Conservation (phyloP, 2,113 vertebrate species). For the Varanus komodoensis region DNA sequence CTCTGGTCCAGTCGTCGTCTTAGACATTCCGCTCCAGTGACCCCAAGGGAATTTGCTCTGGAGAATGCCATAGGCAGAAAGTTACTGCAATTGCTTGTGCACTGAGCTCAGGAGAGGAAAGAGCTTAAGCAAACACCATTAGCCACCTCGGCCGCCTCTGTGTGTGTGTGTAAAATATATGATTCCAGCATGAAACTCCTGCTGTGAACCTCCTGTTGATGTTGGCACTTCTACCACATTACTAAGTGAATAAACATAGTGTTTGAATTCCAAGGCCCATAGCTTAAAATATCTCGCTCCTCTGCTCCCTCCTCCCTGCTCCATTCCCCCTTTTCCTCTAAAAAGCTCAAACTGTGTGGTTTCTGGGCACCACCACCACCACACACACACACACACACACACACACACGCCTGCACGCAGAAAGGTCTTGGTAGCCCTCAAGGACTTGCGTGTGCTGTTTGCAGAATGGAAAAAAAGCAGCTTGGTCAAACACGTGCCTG, state of each 20-base stretch:
- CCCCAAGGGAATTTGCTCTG: neutral
- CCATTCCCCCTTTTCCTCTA: neutral
- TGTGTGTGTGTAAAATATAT: conserved; percentile 16
- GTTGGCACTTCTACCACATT: conserved; percentile 35
- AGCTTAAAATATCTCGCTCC: neutral
- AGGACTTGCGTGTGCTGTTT: neutral
- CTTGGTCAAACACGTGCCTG: neutral
- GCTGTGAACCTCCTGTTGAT: conserved; percentile 52
- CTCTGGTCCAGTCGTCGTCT: neutral
- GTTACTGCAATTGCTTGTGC: neutral
- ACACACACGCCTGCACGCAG: too few species aligned
- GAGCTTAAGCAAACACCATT: neutral
- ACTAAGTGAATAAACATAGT: conserved; percentile 50
- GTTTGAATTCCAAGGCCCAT: conserved; percentile 33
- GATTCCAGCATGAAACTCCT: conserved; percentile 13
- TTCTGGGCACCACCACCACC: neutral
- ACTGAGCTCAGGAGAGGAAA: too few species aligned
- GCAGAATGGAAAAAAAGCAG: neutral
- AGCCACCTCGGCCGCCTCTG: neutral
- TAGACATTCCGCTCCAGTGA: neutral
- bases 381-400: too few species aligned
- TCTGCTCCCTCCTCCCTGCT: neutral
- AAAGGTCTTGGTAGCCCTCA: too few species aligned
- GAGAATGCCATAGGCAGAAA: neutral
- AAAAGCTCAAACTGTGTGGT: neutral